Percentiles rank a stretch among this genome's conserved stretches.
Evolutionary conservation across 2,113 vertebrate genomes (phyloP).

Genomic region (Rhinopithecus roxellana): DNA sequence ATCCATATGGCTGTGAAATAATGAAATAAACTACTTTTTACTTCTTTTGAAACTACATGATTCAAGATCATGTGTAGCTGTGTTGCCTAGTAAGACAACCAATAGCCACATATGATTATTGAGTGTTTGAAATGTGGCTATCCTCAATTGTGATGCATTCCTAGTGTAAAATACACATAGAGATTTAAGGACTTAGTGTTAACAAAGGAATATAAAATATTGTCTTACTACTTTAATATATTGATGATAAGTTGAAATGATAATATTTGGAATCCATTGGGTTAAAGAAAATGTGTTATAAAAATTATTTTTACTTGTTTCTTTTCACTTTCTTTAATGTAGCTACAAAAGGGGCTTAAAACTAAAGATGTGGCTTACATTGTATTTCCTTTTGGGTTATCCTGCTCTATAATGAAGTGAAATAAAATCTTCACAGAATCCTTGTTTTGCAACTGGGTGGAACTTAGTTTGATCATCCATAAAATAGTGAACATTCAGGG

Average conservation of each 20-base stretch:
- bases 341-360: not conserved
- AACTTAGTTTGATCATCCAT: not conserved
- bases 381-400: not conserved
- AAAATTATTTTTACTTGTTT: not conserved
- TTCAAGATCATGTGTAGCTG: not conserved
- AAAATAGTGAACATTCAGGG: not conserved
- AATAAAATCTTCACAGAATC: constrained; percentile 12
- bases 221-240: not conserved
- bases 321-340: not conserved
- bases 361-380: not conserved
- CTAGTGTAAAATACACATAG: not conserved
- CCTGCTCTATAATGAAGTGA: not conserved
- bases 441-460: not conserved
- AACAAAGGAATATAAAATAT: not conserved
- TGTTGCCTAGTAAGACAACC: not conserved
- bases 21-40: not conserved
- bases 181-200: not conserved
- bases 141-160: not conserved
- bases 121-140: not conserved
- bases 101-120: not conserved
- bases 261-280: not conserved
- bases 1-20: not conserved
- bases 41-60: not conserved
- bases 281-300: not conserved
- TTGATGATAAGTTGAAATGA: not conserved